A percentile compares a stretch with the other conserved stretches of the same genome.
These are phyloP conservation scores for Operophtera brumata DNA, from an alignment of 2,888 invertebrate species.

Conservation along the genomic window DNA sequence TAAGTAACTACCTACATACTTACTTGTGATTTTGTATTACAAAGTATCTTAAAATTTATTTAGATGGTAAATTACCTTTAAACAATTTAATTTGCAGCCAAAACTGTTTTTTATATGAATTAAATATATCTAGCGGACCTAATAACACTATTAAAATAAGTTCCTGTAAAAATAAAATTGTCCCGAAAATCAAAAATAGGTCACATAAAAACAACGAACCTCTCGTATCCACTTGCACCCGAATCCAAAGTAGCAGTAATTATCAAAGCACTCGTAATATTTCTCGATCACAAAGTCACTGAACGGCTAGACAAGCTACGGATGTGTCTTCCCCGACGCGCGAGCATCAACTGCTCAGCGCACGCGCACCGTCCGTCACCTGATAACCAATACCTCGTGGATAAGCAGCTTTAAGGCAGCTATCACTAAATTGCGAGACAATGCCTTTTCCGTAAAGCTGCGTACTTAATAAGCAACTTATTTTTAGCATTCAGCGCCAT, in stretches of 20 bases:
- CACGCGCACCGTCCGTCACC: constrained; percentile 51
- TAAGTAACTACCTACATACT: not conserved
- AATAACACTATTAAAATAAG: not conserved
- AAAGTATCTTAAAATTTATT: too few relatives aligned
- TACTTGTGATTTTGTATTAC: too few relatives aligned
- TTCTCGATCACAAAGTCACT: constrained; percentile 58
- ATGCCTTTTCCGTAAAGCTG: constrained; percentile 41
- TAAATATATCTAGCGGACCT: too few relatives aligned
- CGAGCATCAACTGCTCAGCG: constrained; percentile 75
- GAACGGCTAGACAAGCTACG: constrained; percentile 54
- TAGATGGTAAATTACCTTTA: too few relatives aligned
- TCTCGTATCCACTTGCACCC: constrained; percentile 45
- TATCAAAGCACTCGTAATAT: constrained; percentile 54
- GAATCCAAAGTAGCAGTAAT: constrained; percentile 43
- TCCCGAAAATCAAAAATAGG: not conserved
- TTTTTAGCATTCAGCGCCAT: not conserved
- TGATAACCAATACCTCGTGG: constrained; percentile 72
- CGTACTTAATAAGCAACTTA: constrained; percentile 7
- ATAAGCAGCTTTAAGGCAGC: constrained; percentile 49
- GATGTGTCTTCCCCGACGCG: constrained; percentile 76
- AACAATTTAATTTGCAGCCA: too few relatives aligned
- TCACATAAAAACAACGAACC: constrained; percentile 59
- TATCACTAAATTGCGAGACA: constrained; percentile 53
- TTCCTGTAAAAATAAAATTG: not conserved
- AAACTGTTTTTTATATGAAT: not conserved